Conservation (phyloP, 2,113 vertebrate genomes). For the Cervus canadensis region DNA sequence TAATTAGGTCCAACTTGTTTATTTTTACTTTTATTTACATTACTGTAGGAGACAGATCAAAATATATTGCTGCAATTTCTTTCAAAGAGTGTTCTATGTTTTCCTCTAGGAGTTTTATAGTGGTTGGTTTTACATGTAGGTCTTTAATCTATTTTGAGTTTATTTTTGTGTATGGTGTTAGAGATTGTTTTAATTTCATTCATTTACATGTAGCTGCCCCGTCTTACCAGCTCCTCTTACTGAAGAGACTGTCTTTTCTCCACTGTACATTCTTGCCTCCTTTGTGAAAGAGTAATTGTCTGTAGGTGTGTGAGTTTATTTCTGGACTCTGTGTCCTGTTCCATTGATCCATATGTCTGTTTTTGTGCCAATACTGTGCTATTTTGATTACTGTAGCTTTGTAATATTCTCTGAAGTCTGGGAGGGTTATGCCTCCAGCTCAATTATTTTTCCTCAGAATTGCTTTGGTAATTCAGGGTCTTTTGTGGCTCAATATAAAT, state of each 20-base stretch:
- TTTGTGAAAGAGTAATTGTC: neutral
- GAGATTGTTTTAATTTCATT: neutral
- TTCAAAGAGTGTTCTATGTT: neutral
- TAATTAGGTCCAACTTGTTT: neutral
- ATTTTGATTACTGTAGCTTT: neutral
- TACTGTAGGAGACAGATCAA: neutral
- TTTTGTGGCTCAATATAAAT: neutral
- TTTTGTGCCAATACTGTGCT: neutral
- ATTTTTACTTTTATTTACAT: neutral
- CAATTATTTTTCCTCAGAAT: neutral
- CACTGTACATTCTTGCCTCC: neutral
- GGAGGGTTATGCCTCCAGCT: neutral
- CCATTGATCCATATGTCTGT: neutral
- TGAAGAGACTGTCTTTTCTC: neutral
- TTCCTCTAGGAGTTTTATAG: neutral
- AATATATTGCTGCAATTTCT: neutral
- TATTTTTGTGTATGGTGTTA: neutral
- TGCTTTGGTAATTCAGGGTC: neutral
- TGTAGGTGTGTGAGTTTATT: neutral
- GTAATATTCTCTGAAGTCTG: neutral
- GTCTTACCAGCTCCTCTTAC: neutral
- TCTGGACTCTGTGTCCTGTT: neutral
- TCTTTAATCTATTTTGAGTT: neutral
- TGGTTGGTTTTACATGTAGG: neutral
- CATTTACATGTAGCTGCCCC: neutral